Base-by-base conservation (phyloP, 2,888 invertebrate species). In the Noctua comes region DNA sequence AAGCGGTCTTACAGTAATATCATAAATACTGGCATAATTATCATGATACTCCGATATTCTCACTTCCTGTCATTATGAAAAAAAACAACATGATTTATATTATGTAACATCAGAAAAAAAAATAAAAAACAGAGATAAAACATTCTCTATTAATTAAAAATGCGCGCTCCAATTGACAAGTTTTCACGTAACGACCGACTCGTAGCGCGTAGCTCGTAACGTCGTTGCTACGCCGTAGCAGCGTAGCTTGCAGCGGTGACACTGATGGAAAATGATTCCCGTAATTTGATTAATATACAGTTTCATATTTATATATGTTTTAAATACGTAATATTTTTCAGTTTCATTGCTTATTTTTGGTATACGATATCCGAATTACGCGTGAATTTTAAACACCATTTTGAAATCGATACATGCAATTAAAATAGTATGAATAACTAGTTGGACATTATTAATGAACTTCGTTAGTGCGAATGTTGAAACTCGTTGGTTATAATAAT, bases 131-230 rank as follows among this genome's bases (percentile, higher is more conserved):
- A 70, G 75, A 69, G 70, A 83, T 80, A 82, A 80, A 87, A 82
- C 68, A 79, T 83, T 76, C 76, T 81, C 85, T 81, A 86, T 84
- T 88, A 89, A 88, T 88, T 89, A 89, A 88, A 88, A 89, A 80
- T 75, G 71, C 73, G 68, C 89, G 89, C 88, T 89, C 88, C 88
- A 86, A 86, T 89, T 89, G 89, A 82, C 77, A 83, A 88, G 73
- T 82, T 80, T 88, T 88, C 83, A 84, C 65, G 75, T 79, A 77
- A 75, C 69, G 73, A 81, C 80, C 76, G 78, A 68, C 78, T 79
- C 86, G 76, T 74, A 76, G 77, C 76, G 62, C 71, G 78, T 76
- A 80, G 84, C 79, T 7, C 72, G 83, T 80, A 70, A 77, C 72
- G n/a, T 16, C 31, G 74, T 51, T 10, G 43, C 66, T 66, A 66